phyloP scores from a whole-genome alignment of 2,113 vertebrate genomes.

The Electrona antarctica region DNA sequence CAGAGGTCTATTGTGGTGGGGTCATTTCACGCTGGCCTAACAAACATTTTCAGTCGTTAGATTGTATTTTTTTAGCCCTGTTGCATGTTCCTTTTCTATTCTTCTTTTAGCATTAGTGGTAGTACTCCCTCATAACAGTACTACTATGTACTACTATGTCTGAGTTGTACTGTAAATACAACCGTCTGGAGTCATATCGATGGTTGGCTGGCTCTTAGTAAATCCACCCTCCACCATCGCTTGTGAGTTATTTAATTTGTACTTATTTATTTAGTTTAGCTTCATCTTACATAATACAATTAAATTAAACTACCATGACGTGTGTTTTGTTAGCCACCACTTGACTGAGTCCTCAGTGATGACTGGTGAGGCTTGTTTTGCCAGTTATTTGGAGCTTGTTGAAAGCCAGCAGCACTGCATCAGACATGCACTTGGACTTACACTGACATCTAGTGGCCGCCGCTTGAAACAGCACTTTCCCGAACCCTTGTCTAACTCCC shows the following conservation, averaged over 20 bases:
- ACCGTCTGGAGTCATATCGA: neutral
- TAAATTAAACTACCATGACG: no score
- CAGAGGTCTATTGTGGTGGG: no score
- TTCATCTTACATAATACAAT: no score
- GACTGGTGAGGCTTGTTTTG: neutral
- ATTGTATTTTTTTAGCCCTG: neutral
- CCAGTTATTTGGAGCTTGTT: neutral
- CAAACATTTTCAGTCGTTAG: no score
- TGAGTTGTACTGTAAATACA: neutral
- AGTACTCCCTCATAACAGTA: neutral
- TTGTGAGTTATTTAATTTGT: neutral
- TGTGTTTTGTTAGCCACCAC: neutral
- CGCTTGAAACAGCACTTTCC: constrained; percentile 38
- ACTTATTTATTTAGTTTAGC: neutral
- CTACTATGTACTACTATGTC: neutral
- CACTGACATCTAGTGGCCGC: constrained; percentile 61
- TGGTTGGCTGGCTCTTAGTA: neutral
- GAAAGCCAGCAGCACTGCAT: neutral
- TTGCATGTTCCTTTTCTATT: neutral
- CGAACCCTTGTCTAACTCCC: constrained; percentile 34
- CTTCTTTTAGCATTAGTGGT: neutral
- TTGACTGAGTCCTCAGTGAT: neutral
- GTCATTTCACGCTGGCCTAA: no score
- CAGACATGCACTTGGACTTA: constrained; percentile 19
- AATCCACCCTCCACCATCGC: neutral